These are phyloP conservation scores for Oreochromis spilurus DNA, from an alignment of 2,113 vertebrate species.

Conservation along the genomic window DNA sequence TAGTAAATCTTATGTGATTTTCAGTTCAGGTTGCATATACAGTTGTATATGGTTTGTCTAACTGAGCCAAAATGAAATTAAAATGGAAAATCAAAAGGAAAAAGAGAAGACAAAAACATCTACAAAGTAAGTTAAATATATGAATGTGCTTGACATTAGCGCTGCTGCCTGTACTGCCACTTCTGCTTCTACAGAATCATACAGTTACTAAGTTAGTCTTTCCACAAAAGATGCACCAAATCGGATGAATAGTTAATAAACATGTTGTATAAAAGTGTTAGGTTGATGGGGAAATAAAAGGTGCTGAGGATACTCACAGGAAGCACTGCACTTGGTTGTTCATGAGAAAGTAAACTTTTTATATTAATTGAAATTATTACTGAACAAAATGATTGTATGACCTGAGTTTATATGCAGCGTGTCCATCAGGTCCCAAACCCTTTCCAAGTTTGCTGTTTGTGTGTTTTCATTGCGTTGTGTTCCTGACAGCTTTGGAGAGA, in stretches of 20 bases:
- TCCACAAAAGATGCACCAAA: neutral
- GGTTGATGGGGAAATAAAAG: neutral
- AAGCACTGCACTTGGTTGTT: neutral
- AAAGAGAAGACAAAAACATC: neutral
- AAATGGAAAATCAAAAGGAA: neutral
- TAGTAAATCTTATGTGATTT: neutral
- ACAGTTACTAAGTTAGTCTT: neutral
- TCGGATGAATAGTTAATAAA: neutral
- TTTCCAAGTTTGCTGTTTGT: neutral
- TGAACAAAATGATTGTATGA: neutral
- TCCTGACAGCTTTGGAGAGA: neutral
- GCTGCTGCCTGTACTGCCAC: neutral
- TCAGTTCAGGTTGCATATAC: neutral
- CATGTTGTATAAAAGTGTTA: neutral
- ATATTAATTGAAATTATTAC: neutral
- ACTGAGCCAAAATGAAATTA: neutral
- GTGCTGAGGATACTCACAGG: neutral
- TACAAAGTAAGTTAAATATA: neutral
- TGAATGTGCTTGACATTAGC: neutral
- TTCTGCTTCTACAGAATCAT: neutral
- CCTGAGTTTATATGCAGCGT: neutral
- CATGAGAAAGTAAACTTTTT: neutral
- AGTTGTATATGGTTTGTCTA: neutral
- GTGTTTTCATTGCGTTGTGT: neutral
- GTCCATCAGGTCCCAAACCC: neutral